Evolutionary conservation across 2,888 invertebrate genomes (phyloP).

Genomic region (Nycteola revayana): DNA sequence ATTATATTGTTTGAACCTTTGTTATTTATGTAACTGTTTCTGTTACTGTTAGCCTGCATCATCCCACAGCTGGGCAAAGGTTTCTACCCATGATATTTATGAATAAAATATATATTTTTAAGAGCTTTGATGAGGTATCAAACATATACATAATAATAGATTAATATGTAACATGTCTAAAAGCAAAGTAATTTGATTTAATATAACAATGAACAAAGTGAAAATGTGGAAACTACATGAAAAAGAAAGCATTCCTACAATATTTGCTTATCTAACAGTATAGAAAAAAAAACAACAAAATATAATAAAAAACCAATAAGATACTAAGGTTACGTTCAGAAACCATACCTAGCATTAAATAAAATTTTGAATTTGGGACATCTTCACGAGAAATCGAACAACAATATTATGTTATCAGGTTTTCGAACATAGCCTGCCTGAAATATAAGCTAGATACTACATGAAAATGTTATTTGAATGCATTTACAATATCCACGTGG

Average conservation of each 20-base stretch:
- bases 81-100: too few relatives aligned
- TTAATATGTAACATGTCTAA: too few relatives aligned
- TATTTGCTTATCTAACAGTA: slow-evolving; percentile 27
- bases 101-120: too few relatives aligned
- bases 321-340: slow-evolving; percentile 76
- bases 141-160: too few relatives aligned
- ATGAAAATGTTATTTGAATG: slow-evolving; percentile 52
- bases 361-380: slow-evolving; percentile 36
- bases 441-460: slow-evolving; percentile 66
- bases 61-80: too few relatives aligned
- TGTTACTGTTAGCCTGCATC: too few relatives aligned
- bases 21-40: too few relatives aligned
- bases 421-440: slow-evolving; percentile 79
- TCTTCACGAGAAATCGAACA: slow-evolving; percentile 16
- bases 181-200: too few relatives aligned
- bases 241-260: slow-evolving; percentile 27
- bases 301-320: slow-evolving; percentile 28
- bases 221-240: slow-evolving; percentile 23
- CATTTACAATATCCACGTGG: slow-evolving; percentile 70
- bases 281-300: slow-evolving; percentile 26
- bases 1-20: too few relatives aligned
- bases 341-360: slow-evolving; percentile 55
- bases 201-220: too few relatives aligned
- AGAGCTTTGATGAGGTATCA: too few relatives aligned
- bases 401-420: slow-evolving; percentile 45